Conservation (phyloP, 1,140 invertebrate species). For the Drosophila melanogaster region Release_6_plus_ISO1_MT NT_033779.5:12323501-12324000, state of each 20-base stretch:
- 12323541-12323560: slow-evolving; percentile 64
- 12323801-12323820: slow-evolving; percentile 1
- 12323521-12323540: slow-evolving; percentile 70
- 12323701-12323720: too few species aligned
- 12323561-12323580: slow-evolving; percentile 34
- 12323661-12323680: too few species aligned
- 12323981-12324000: slow-evolving; percentile 37
- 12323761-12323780: too few species aligned
- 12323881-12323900: slow-evolving; percentile 28
- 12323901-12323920: background rate
- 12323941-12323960: slow-evolving; percentile 23
- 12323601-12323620: slow-evolving; percentile 12
- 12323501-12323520: slow-evolving; percentile 58
- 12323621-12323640: too few species aligned
- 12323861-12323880: slow-evolving; percentile 27
- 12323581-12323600: slow-evolving; percentile 31
- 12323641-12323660: background rate
- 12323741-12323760: too few species aligned
- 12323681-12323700: background rate
- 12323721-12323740: too few species aligned
- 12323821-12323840: background rate
- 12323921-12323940: slow-evolving; percentile 19
- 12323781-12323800: background rate
- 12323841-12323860: background rate
- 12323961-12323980: slow-evolving; percentile 28